phyloP scores from a whole-genome alignment of 2,797 vertebrate genomes.

The Erethizon dorsatum region DNA sequence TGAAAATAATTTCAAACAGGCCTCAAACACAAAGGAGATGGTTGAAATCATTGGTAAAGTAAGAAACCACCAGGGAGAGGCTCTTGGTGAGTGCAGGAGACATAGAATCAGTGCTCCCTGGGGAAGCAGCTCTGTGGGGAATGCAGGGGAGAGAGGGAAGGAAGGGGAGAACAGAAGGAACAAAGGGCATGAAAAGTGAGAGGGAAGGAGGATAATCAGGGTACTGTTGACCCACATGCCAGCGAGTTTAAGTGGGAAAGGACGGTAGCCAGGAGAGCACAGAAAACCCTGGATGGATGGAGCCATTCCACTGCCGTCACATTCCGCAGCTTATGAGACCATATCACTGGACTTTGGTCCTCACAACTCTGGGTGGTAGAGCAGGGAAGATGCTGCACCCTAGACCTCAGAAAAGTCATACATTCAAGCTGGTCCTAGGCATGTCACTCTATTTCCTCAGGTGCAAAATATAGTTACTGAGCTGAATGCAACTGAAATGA shows the following conservation, averaged over 20 bases:
- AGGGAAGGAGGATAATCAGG: too few species aligned
- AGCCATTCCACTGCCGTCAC: not conserved
- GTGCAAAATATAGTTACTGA: not conserved
- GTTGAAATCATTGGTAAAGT: not conserved
- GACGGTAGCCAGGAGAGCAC: not conserved
- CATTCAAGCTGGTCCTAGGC: not conserved
- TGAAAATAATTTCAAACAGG: conserved; percentile 22
- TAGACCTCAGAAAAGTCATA: not conserved
- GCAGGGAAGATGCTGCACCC: not conserved
- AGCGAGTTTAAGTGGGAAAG: too few species aligned
- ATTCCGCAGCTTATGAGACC: not conserved
- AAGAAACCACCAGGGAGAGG: not conserved
- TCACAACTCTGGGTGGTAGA: not conserved
- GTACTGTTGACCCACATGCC: too few species aligned
- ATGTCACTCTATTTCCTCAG: not conserved
- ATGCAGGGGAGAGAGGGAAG: not conserved
- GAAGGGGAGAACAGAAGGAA: too few species aligned
- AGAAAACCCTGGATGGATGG: not conserved
- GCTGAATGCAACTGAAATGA: not conserved
- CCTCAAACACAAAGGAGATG: not conserved
- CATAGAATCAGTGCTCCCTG: not conserved
- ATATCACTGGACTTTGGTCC: not conserved
- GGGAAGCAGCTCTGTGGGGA: not conserved
- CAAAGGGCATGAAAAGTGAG: too few species aligned
- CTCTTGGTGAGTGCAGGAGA: not conserved